Evolutionary conservation across 2,797 vertebrate species (phyloP), one percentile per base, ranked within the genome.

Genomic region (Channa striata): DNA sequence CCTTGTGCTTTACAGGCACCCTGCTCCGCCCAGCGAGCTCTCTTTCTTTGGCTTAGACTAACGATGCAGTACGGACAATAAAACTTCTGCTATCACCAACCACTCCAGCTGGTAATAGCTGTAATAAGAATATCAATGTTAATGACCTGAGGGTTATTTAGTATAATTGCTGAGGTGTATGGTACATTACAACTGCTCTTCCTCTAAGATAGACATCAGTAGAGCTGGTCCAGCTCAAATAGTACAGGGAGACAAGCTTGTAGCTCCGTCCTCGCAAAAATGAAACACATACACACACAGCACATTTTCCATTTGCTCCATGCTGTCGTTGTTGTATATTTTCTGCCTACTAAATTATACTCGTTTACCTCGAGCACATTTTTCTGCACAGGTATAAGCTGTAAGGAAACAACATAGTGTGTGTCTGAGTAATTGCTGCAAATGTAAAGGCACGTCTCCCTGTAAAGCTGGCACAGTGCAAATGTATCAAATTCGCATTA

Each of bases 71-170:
- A 33, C 40, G 61, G 33, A 58, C 60, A 47, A 81, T 80, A 75
- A 80, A 86, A 68, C 61, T 16, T n/a, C 51, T 8, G 34, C 52
- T 76, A 72, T 84, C 37, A 2, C 68, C 57, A 58, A 62, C 39
- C 65, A 46, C 37, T 69, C 21, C 11, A 40, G 50, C 30, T 73
- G 44, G 50, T 66, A 79, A 69, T 73, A 56, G 64, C 51, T 73
- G 68, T 40, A 60, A 77, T 68, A 77, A 36, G 11, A 75, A 76
- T 82, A 80, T 82, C 76, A 77, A 81, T 74, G 56, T 65, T 77
- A 80, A 82, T 66, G 71, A 67, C 74, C 44, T 21, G 8, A 23
- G 48, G 51, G 58, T 72, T 81, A 59, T 79, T 68, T 67, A 64
- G 67, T 39, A 67, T 58, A 77, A 80, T 77, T 71, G 60, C 47